phyloP scores from a whole-genome alignment of 1,140 invertebrate species.

The Micrasema minimum region DNA sequence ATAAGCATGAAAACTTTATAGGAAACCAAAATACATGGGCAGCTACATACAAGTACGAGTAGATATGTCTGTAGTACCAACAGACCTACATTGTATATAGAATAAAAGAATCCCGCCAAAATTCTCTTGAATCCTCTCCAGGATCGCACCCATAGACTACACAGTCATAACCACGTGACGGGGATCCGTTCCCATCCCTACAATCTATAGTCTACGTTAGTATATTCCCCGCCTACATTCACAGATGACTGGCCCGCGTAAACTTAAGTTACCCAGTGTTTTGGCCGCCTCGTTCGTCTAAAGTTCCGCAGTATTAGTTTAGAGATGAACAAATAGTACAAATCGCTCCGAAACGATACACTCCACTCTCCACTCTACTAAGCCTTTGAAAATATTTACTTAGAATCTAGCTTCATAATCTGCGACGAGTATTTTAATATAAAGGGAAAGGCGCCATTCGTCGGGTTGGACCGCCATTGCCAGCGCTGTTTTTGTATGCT shows the following conservation, averaged over 20 bases:
- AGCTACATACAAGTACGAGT: too few species aligned
- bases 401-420: conserved; percentile 28
- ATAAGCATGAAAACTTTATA: too few species aligned
- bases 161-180: conserved; percentile 16
- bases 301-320: conserved; percentile 21
- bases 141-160: neutral
- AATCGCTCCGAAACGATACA: conserved; percentile 28
- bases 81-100: too few species aligned
- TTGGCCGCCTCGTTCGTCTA: conserved; percentile 2
- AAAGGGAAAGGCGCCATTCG: conserved; percentile 3
- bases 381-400: conserved; percentile 48
- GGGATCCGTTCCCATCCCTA: too few species aligned
- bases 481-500: conserved; percentile 17
- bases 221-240: conserved; percentile 43
- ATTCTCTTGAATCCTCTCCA: neutral
- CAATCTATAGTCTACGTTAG: too few species aligned
- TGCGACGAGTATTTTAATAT: conserved; percentile 19
- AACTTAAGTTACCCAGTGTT: conserved; percentile 12
- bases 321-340: conserved; percentile 44
- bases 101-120: too few species aligned
- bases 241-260: conserved; percentile 50
- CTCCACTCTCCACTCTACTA: conserved; percentile 2
- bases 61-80: too few species aligned
- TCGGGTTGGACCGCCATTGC: neutral
- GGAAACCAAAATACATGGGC: too few species aligned